Base-by-base conservation (phyloP, 1,140 invertebrate genomes). In the Drosophila grimshawi region DNA sequence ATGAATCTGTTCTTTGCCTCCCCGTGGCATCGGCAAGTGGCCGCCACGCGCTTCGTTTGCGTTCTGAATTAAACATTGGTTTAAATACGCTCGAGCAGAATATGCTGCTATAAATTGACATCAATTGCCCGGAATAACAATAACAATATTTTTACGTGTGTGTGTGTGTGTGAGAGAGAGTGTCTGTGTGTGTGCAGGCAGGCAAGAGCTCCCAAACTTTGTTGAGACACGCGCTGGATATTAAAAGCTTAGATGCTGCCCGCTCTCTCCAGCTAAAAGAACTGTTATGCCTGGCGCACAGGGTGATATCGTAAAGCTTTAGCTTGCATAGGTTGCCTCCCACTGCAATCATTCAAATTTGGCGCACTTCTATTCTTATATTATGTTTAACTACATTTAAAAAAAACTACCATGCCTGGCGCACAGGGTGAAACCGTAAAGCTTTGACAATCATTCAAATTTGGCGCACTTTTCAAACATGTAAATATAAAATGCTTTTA, bases 221-320 rank as follows among this genome's bases (percentile, higher is more conserved):
- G 48, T 72, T 73, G 19, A 19, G 19, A 19, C 19, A 19, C 41
- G 67, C 52, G 70, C 78, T 83, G 81, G 82, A 86, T 65, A 78
- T 66, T 70, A 51, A 86, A 86, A 86, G 81, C 78, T 65, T 71
- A 57, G 61, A 71, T 77, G 72, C 55, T 60, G 66, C 39, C 10
- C 48, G 53, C 33, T 27, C 52, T 57, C 5, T 46, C 30, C 11
- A 48, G 35, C 43, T 53, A 35, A 45, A 61, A 65, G 41, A 69
- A 52, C 66, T 69, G 66, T 74, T 74, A 74, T 68, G 65, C 39
- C 3, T 7, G 65, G 27, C 3, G 5, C 27, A 75, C 72, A 69
- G 65, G 71, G 71, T 52, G 65, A 5, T 4, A n/a, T 7, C 5
- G 7, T n/a, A 41, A 46, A 75, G 39, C 59, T 67, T 65, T 59